These are phyloP conservation scores for Antheraea mylitta DNA, from an alignment of 1,140 invertebrate species.

Conservation along the genomic window DNA sequence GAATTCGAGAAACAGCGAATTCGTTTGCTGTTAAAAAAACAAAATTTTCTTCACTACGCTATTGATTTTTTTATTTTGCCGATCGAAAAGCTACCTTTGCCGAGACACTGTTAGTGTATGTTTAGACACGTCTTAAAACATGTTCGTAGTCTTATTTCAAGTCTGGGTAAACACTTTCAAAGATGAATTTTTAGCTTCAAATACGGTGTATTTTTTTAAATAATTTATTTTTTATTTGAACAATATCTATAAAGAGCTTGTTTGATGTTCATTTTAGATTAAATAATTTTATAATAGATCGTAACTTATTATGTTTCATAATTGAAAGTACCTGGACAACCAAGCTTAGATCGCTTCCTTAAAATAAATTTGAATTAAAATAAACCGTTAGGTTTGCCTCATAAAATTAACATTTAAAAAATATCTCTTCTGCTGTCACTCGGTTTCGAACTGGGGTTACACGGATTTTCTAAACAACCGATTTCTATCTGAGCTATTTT, in stretches of 20 bases:
- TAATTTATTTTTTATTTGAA: conserved; percentile 7
- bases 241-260: background rate
- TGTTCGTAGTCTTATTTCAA: conserved; percentile 50
- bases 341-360: too few relatives aligned
- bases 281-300: too few relatives aligned
- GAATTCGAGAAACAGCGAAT: conserved; percentile 34
- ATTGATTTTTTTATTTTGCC: conserved; percentile 24
- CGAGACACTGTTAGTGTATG: conserved; percentile 33
- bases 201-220: background rate
- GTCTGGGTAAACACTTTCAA: conserved; percentile 39
- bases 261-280: background rate
- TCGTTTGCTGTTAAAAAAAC: conserved; percentile 20
- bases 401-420: too few relatives aligned
- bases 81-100: conserved; percentile 33
- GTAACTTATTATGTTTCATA: too few relatives aligned
- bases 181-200: conserved; percentile 23
- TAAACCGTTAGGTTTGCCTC: too few relatives aligned
- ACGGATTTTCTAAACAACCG: too few relatives aligned
- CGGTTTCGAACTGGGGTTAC: too few relatives aligned
- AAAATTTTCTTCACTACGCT: background rate
- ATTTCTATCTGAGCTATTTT: too few relatives aligned
- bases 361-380: too few relatives aligned
- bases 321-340: too few relatives aligned
- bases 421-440: too few relatives aligned
- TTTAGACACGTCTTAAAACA: conserved; percentile 42